phyloP scores from a whole-genome alignment of 2,113 vertebrate species.

The Saccopteryx bilineata region DNA sequence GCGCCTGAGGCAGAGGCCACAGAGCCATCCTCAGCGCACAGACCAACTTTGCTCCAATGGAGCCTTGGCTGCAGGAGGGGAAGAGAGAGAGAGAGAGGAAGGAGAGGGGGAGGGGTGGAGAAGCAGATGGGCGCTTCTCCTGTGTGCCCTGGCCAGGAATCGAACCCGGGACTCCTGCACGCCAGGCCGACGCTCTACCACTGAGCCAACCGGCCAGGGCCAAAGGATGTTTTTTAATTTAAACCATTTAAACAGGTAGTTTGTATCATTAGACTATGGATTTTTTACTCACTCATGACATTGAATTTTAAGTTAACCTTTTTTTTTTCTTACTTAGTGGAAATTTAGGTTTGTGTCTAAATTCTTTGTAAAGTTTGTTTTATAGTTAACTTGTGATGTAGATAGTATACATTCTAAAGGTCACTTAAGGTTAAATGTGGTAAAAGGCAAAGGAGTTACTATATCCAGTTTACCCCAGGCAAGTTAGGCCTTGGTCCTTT shows the following conservation, averaged over 20 bases:
- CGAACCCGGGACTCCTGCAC: too few relatives aligned
- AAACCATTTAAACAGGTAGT: constrained; percentile 49
- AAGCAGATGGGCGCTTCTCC: too few relatives aligned
- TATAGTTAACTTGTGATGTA: neutral
- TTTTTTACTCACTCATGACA: constrained; percentile 3
- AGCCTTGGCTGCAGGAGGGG: too few relatives aligned
- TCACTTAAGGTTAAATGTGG: constrained; percentile 72
- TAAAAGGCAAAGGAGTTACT: constrained; percentile 60
- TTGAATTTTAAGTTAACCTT: constrained; percentile 56
- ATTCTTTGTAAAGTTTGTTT: constrained; percentile 50
- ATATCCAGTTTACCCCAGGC: constrained; percentile 51
- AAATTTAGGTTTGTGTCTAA: constrained; percentile 52
- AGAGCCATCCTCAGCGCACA: too few relatives aligned
- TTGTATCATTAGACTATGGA: constrained; percentile 35
- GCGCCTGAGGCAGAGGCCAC: too few relatives aligned
- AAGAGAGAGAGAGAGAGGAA: too few relatives aligned
- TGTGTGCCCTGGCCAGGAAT: too few relatives aligned
- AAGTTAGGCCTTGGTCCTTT: constrained; percentile 67
- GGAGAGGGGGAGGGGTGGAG: too few relatives aligned
- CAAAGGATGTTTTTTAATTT: constrained; percentile 6
- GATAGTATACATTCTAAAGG: constrained; percentile 50
- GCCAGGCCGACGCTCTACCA: too few relatives aligned
- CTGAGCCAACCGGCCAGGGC: too few relatives aligned
- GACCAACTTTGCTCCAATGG: too few relatives aligned
- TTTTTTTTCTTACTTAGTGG: neutral